These are phyloP conservation scores for Tetragonula clypearis DNA, from an alignment of 1,140 invertebrate genomes.

Conservation along the genomic window DNA sequence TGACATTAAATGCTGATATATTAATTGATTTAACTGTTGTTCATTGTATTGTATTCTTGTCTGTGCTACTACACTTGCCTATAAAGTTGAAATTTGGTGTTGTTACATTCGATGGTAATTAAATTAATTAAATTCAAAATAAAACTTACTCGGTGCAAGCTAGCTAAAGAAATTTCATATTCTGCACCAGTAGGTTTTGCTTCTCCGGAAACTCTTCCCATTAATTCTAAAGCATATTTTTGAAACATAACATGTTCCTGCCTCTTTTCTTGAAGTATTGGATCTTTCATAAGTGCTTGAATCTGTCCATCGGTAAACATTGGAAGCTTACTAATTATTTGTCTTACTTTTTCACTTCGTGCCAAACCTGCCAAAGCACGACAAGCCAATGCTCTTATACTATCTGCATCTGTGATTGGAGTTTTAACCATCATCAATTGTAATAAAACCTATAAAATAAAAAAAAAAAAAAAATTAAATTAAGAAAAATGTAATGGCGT, in stretches of 20 bases:
- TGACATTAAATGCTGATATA: slow-evolving; percentile 92
- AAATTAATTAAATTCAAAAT: slow-evolving; percentile 16
- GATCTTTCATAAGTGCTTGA: slow-evolving; percentile 97
- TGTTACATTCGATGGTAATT: background rate
- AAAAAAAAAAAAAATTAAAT: background rate
- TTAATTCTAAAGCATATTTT: slow-evolving; percentile 95
- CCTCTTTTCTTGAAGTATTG: slow-evolving; percentile 97
- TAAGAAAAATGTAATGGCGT: background rate
- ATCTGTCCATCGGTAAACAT: slow-evolving; percentile 96
- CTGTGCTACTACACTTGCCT: slow-evolving; percentile 97
- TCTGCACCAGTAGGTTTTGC: slow-evolving; percentile 90
- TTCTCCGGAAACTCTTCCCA: slow-evolving; percentile 96
- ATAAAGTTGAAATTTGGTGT: slow-evolving; percentile 28
- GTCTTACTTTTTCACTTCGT: slow-evolving; percentile 93
- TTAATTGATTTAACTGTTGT: slow-evolving; percentile 94
- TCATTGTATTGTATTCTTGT: slow-evolving; percentile 97
- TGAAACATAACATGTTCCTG: slow-evolving; percentile 98
- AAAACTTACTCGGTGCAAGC: slow-evolving; percentile 88
- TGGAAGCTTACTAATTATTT: slow-evolving; percentile 98
- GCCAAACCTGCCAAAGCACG: slow-evolving; percentile 95
- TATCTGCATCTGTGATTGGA: slow-evolving; percentile 98
- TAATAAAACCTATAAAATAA: slow-evolving; percentile 83
- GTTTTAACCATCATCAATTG: slow-evolving; percentile 95
- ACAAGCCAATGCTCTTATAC: slow-evolving; percentile 94
- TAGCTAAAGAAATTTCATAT: slow-evolving; percentile 91